Base-by-base conservation (phyloP, 1,140 invertebrate species). In the Tyrophagus putrescentiae region DNA sequence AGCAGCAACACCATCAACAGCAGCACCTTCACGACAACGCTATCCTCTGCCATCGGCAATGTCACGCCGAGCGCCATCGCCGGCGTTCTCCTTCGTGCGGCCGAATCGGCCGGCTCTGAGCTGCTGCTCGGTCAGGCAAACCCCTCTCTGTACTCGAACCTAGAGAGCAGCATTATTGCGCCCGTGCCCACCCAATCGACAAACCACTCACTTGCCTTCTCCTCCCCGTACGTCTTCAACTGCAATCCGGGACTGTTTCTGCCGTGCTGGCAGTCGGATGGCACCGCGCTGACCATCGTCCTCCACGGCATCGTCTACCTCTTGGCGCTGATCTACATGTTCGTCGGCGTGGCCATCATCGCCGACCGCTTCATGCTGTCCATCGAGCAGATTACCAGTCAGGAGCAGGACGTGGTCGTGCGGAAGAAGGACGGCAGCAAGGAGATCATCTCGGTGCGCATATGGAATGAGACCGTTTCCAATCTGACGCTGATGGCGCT, bases 291-390 rank as follows among this genome's bases (percentile, higher is more conserved):
- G 34, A 64, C 65, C 21, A 78, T 78, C 2, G 69, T 79, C 9
- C 75, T 79, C 1, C 81, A 95, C 6, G 94, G 94, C 13, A 65
- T 85, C 23, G 82, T 94, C 23, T 98, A 98, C 72, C 93, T 97
- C 71, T 66, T 89, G 4, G 73, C 80, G 18, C 79, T 98, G 71
- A 72, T 88, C 34, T 98, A 96, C 71, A 78, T 97, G 64, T 98
- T 98, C 75, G 87, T 98, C 68, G 95, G 95, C 29, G 93, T 99
- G 4, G 97, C 93, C 61, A 98, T 99, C 69, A 85, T 98, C 34
- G 94, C 94, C 29, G 95, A 99, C 72, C 81, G 92, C 9, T 98
- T 98, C 73, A 98, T 98, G 95, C 89, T 89, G 1, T 84, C 93
- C 62, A 98, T 99, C 70, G 94, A 98, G 78, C 92, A 97, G 61